Conservation (phyloP, 2,113 vertebrate genomes). For the Tor tambroides region DNA sequence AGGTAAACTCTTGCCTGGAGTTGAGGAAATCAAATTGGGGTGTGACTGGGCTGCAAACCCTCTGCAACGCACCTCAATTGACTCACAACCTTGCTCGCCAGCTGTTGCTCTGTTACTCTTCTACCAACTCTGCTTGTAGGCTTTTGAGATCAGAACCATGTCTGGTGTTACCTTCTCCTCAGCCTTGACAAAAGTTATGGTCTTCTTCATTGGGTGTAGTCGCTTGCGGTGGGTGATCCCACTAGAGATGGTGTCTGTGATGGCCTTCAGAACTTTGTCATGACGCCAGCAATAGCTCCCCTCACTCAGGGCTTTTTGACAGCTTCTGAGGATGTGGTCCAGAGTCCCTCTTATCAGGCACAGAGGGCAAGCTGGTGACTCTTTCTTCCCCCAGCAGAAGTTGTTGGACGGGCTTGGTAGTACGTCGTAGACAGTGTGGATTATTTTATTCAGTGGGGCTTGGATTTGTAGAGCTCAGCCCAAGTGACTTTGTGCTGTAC, state of each 20-base stretch:
- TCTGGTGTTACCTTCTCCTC: not conserved
- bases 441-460: too few species aligned
- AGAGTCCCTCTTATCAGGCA: not conserved
- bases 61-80: too few species aligned
- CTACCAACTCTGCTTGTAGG: too few species aligned
- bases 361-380: too few species aligned
- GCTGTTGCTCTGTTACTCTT: too few species aligned
- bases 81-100: too few species aligned
- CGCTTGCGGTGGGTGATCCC: not conserved
- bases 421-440: too few species aligned
- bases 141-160: not conserved
- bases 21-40: too few species aligned
- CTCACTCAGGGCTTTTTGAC: not conserved
- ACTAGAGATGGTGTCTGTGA: not conserved
- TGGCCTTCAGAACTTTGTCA: not conserved
- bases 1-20: too few species aligned
- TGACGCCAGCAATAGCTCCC: not conserved
- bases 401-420: not conserved
- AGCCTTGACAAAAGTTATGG: not conserved
- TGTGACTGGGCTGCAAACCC: too few species aligned
- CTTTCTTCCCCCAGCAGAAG: too few species aligned
- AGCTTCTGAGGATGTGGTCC: not conserved
- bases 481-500: not conserved
- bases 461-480: too few species aligned
- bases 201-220: not conserved